Percentiles rank a stretch among this genome's conserved stretches.
These are phyloP conservation scores for Chamaea fasciata DNA, from an alignment of 2,113 vertebrate species.

Conservation along the genomic window DNA sequence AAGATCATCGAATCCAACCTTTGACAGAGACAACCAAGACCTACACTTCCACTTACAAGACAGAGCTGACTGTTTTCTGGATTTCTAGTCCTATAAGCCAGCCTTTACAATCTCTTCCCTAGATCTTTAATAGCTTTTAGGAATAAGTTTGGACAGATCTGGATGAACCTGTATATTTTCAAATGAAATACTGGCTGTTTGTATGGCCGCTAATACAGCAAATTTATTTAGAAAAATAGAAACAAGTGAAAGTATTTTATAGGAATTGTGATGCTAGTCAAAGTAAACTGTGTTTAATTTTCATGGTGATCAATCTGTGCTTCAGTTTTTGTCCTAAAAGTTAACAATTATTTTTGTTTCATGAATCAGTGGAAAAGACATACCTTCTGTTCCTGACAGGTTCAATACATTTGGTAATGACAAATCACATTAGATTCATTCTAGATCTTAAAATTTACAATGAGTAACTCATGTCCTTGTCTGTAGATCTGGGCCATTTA, in stretches of 20 bases:
- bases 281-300: background rate
- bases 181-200: background rate
- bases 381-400: background rate
- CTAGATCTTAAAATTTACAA: background rate
- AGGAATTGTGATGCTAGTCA: background rate
- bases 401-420: background rate
- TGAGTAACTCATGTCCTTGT: background rate
- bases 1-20: fast-evolving
- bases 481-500: background rate
- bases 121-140: background rate
- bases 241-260: background rate
- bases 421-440: background rate
- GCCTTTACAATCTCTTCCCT: background rate
- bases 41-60: background rate
- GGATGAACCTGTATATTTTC: background rate
- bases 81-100: background rate
- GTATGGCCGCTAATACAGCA: background rate
- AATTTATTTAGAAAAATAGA: background rate
- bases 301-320: background rate
- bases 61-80: background rate
- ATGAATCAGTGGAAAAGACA: background rate
- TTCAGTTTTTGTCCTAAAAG: background rate
- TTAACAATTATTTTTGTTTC: background rate
- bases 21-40: background rate
- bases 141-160: background rate